Conservation (phyloP, 1,140 invertebrate genomes). For the Drosophila suzukii region DNA sequence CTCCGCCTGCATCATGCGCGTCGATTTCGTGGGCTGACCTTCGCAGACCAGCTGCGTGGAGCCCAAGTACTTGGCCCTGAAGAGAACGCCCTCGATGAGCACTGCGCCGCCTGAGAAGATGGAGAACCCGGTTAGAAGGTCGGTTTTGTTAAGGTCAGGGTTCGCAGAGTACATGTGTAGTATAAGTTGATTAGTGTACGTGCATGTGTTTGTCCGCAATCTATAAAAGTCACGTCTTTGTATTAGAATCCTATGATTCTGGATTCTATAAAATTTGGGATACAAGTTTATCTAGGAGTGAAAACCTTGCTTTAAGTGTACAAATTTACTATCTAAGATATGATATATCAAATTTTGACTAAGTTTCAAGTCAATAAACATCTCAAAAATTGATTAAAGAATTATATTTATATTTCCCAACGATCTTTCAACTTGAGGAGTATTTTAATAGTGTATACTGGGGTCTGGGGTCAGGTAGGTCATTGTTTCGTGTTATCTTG, state of each 20-base stretch:
- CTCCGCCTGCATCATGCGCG: conserved; percentile 99
- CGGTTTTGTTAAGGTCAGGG: background rate
- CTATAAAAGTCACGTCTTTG: background rate
- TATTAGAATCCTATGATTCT: too few species aligned
- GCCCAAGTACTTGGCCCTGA: conserved; percentile 98
- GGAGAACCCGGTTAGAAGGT: conserved; percentile 40
- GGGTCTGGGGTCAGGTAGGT: too few species aligned
- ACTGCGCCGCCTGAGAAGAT: conserved; percentile 86
- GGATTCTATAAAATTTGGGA: too few species aligned
- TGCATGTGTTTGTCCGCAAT: conserved; percentile 13
- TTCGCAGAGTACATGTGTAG: conserved; percentile 34
- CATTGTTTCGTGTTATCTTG: conserved; percentile 25
- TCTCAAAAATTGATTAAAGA: too few species aligned
- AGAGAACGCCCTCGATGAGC: conserved; percentile 99
- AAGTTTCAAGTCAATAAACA: too few species aligned
- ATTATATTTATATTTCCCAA: too few species aligned
- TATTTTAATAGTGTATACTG: too few species aligned
- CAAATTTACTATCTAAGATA: too few species aligned
- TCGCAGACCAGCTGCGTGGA: conserved; percentile 99
- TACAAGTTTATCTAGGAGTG: too few species aligned
- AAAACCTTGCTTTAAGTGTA: too few species aligned
- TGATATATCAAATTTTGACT: too few species aligned
- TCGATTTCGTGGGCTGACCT: conserved; percentile 98
- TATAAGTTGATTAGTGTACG: conserved; percentile 30
- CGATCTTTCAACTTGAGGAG: too few species aligned